Percentiles rank a stretch among this genome's conserved stretches.
phyloP scores from a whole-genome alignment of 2,888 invertebrate species.

The Fragum fragum region DNA sequence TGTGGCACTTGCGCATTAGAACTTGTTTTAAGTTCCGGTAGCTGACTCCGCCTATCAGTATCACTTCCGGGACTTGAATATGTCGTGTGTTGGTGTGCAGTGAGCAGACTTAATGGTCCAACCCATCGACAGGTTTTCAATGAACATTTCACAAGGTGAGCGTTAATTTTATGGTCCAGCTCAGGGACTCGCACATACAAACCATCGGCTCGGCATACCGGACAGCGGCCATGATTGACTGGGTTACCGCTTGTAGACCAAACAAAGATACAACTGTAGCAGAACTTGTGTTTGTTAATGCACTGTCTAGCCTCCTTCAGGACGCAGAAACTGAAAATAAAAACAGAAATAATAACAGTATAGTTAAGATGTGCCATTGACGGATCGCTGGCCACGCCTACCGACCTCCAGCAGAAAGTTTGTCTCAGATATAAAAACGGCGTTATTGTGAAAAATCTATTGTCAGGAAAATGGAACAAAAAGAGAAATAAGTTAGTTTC shows the following conservation, averaged over 20 bases:
- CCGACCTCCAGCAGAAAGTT: too few species aligned
- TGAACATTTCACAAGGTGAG: slow-evolving; percentile 81
- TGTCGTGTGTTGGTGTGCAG: slow-evolving; percentile 75
- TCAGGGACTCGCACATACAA: slow-evolving; percentile 75
- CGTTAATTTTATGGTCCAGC: slow-evolving; percentile 74
- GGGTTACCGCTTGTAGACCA: slow-evolving; percentile 85
- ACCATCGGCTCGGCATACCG: slow-evolving; percentile 82
- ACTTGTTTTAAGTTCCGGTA: slow-evolving; percentile 38
- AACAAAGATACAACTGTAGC: slow-evolving; percentile 84
- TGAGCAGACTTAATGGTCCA: slow-evolving; percentile 71
- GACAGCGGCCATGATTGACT: slow-evolving; percentile 83
- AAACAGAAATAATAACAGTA: background rate
- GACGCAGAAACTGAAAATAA: slow-evolving; percentile 82
- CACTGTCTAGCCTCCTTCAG: slow-evolving; percentile 83
- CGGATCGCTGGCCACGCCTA: too few species aligned
- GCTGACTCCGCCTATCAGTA: slow-evolving; percentile 21
- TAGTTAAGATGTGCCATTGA: too few species aligned
- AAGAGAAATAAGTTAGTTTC: too few species aligned
- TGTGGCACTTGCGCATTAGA: slow-evolving; percentile 42
- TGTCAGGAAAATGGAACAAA: too few species aligned
- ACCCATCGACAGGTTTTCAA: slow-evolving; percentile 80
- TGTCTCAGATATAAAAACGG: too few species aligned
- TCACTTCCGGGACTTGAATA: slow-evolving; percentile 34
- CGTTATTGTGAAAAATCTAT: too few species aligned
- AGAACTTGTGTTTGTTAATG: slow-evolving; percentile 84